A percentile compares a stretch with the other conserved stretches of the same genome.
These are phyloP conservation scores for Scopus umbretta DNA, from an alignment of 2,113 vertebrate species.

Conservation along the genomic window DNA sequence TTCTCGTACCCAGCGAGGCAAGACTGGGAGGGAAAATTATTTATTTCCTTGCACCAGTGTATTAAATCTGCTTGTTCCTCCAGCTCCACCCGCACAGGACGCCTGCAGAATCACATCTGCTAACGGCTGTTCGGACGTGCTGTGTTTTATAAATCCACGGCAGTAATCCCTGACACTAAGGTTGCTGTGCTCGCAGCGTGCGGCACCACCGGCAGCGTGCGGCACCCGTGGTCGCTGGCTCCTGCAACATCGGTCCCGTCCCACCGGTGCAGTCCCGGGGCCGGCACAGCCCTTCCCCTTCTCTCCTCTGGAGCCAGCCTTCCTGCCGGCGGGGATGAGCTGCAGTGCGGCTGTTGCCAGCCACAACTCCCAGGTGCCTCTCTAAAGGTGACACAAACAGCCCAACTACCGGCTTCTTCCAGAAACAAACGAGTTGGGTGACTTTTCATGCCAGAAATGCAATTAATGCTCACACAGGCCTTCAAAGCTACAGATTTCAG, in stretches of 20 bases:
- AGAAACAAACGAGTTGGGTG: neutral
- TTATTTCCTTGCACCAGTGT: neutral
- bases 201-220: fast-evolving
- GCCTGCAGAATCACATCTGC: fast-evolving
- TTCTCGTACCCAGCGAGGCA: neutral
- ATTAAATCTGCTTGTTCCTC: neutral
- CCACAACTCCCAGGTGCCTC: neutral
- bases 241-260: fast-evolving
- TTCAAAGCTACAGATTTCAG: neutral
- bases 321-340: neutral
- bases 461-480: neutral
- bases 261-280: neutral
- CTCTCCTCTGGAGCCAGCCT: neutral
- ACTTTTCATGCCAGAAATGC: conserved; percentile 38
- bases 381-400: neutral
- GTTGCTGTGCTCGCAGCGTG: neutral
- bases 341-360: neutral
- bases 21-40: neutral
- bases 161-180: neutral
- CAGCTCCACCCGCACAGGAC: neutral
- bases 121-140: fast-evolving
- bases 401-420: neutral
- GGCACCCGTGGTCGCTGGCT: fast-evolving
- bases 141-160: neutral
- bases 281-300: neutral